These are phyloP conservation scores for Formica selysi DNA, from an alignment of 1,140 invertebrate genomes.

Conservation along the genomic window DNA sequence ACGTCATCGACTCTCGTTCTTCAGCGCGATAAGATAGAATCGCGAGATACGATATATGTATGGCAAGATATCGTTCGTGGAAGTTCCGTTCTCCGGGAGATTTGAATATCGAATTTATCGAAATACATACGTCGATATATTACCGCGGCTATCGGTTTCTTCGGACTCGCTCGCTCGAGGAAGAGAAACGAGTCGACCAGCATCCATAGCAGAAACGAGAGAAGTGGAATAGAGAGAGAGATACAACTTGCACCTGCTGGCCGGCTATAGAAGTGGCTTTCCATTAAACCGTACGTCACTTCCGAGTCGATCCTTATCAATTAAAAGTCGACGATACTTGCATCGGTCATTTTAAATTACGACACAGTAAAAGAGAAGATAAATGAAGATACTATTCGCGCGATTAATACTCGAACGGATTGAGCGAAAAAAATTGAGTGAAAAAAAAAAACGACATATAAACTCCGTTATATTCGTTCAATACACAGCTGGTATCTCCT, in stretches of 20 bases:
- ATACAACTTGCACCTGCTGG: slow-evolving; percentile 68
- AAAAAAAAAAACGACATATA: neutral
- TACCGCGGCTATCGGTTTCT: slow-evolving; percentile 65
- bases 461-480: neutral
- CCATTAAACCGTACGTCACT: slow-evolving; percentile 40
- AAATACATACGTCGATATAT: slow-evolving; percentile 52
- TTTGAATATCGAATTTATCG: slow-evolving; percentile 68
- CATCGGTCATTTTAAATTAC: slow-evolving; percentile 28
- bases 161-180: slow-evolving; percentile 8
- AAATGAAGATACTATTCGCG: slow-evolving; percentile 16
- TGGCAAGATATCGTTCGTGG: slow-evolving; percentile 8
- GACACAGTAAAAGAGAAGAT: slow-evolving; percentile 13
- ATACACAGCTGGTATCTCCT: neutral
- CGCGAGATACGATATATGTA: slow-evolving; percentile 23
- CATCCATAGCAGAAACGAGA: slow-evolving; percentile 39
- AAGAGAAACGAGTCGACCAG: slow-evolving; percentile 67
- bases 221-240: slow-evolving; percentile 60
- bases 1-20: neutral
- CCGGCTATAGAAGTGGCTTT: slow-evolving; percentile 43
- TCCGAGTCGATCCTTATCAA: slow-evolving; percentile 35
- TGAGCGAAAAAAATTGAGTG: neutral
- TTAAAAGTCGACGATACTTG: slow-evolving; percentile 39
- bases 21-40: slow-evolving; percentile 47
- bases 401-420: neutral
- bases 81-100: slow-evolving; percentile 29